Conservation (phyloP, 2,113 vertebrate genomes). For the Eupsittula cactorum region DNA sequence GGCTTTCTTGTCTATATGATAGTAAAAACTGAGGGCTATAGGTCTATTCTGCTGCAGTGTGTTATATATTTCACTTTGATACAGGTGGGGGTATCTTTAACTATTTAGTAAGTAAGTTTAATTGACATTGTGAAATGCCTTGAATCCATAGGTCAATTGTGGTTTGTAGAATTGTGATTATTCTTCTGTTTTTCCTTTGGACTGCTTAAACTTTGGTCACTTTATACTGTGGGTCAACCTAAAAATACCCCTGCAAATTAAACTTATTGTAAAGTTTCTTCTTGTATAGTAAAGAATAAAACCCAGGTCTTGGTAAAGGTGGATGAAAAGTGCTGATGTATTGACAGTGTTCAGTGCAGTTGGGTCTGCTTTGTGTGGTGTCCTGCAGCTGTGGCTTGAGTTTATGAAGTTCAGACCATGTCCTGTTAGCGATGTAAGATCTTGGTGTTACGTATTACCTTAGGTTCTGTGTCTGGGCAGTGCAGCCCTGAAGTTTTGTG, state of each 20-base stretch:
- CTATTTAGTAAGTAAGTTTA: background rate
- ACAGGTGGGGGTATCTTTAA: background rate
- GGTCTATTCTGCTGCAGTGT: background rate
- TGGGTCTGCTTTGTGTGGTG: background rate
- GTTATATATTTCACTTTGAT: background rate
- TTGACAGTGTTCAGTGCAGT: background rate
- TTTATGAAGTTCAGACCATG: no score
- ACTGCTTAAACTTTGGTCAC: background rate
- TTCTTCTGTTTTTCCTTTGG: background rate
- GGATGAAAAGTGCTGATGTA: background rate
- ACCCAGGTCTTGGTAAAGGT: background rate
- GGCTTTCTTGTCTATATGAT: background rate
- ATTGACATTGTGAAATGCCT: background rate
- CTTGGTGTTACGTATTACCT: background rate
- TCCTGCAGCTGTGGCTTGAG: no score
- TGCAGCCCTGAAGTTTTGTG: background rate
- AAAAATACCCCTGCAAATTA: background rate
- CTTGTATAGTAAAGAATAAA: background rate
- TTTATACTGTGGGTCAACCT: background rate
- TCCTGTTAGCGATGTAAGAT: background rate
- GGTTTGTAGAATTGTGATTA: background rate
- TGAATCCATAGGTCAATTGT: fast-evolving
- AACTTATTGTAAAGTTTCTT: background rate
- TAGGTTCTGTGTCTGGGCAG: background rate
- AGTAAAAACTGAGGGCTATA: background rate